phyloP scores from a whole-genome alignment of 2,113 vertebrate species.

The Pachycephala philippinensis region DNA sequence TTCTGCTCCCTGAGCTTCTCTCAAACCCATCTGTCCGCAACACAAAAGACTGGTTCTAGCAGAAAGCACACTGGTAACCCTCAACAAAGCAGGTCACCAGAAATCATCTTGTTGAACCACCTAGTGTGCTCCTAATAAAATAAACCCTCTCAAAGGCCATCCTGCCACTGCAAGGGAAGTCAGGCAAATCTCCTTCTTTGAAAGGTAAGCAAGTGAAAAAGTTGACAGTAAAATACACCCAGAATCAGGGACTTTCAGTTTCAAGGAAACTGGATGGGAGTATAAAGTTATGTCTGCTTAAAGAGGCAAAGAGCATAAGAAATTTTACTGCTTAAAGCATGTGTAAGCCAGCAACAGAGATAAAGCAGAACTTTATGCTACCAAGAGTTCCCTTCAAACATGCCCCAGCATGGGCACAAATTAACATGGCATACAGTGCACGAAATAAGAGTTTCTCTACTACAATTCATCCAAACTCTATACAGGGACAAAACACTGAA shows the following conservation, averaged over 20 bases:
- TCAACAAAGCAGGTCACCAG: neutral
- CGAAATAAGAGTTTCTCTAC: neutral
- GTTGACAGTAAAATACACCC: neutral
- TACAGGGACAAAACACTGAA: neutral
- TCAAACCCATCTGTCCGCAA: neutral
- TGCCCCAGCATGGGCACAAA: accelerated
- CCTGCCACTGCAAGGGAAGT: neutral
- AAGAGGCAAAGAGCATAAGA: neutral
- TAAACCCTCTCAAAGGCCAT: neutral
- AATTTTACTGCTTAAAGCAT: neutral
- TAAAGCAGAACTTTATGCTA: neutral
- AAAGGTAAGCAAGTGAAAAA: neutral
- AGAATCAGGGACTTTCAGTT: neutral
- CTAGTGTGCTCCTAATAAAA: neutral
- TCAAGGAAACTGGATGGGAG: neutral
- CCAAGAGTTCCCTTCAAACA: neutral
- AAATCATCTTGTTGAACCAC: neutral
- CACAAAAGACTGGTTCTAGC: neutral
- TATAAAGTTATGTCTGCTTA: neutral
- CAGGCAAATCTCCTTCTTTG: neutral
- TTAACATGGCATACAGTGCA: neutral
- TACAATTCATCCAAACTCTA: neutral
- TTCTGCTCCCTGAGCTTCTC: neutral
- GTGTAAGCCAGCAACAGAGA: neutral
- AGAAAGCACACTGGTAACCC: neutral